Evolutionary conservation across 2,113 vertebrate genomes (phyloP).

Genomic region (Centrocercus urophasianus): DNA sequence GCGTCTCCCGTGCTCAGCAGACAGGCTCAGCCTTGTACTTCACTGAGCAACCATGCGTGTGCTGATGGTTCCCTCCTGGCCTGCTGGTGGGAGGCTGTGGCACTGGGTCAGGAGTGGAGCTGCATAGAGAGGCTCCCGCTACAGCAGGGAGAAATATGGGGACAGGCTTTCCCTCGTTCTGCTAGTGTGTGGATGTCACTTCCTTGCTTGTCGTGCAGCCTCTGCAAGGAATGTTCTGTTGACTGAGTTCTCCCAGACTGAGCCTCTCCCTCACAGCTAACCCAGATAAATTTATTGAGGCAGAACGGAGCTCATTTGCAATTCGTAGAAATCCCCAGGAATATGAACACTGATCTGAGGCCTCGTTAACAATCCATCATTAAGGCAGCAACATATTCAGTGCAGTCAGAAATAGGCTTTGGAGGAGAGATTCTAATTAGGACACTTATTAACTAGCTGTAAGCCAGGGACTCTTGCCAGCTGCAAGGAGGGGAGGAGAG

Average conservation of each 20-base stretch:
- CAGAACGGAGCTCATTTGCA: conserved; percentile 27
- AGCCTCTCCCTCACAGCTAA: background rate
- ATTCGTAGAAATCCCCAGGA: conserved; percentile 61
- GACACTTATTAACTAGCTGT: conserved; percentile 47
- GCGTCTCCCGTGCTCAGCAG: conserved; percentile 51
- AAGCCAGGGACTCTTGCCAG: conserved; percentile 32
- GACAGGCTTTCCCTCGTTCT: background rate
- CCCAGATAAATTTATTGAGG: conserved; percentile 46
- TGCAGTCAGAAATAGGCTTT: conserved; percentile 52
- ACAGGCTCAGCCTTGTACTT: conserved; percentile 41
- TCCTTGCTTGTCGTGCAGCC: rapidly evolving
- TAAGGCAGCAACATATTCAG: conserved; percentile 38
- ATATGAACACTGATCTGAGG: conserved; percentile 46
- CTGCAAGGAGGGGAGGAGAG: background rate
- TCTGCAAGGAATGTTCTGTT: background rate
- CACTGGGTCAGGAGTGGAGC: background rate
- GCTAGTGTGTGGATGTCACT: rapidly evolving
- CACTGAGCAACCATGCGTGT: background rate
- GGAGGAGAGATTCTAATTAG: conserved; percentile 56
- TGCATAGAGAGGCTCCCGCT: rapidly evolving
- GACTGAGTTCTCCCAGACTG: background rate
- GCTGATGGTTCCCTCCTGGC: background rate
- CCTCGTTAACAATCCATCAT: conserved; percentile 61
- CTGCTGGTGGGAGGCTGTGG: background rate
- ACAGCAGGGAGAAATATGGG: background rate